A percentile compares a stretch with the other conserved stretches of the same genome.
Evolutionary conservation across 2,113 vertebrate species (phyloP).

Genomic region (Tylochromis polylepis): DNA sequence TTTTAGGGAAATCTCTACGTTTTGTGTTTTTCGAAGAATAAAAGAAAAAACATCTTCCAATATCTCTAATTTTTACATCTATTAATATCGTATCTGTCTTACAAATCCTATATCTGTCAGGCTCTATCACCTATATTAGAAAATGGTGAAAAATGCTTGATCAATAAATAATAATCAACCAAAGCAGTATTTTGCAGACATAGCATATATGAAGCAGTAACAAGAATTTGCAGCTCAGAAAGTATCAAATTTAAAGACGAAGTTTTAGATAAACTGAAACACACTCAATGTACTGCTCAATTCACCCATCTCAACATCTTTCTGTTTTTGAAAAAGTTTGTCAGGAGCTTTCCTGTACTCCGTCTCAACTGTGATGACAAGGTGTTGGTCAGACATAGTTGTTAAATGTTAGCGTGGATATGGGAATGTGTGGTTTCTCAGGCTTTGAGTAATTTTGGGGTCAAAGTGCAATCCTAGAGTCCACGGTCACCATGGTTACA

Average conservation of each 20-base stretch:
- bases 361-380: not conserved
- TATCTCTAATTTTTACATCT: not conserved
- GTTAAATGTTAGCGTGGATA: not conserved
- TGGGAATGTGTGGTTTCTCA: constrained; percentile 49
- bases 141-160: not conserved
- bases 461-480: constrained; percentile 32
- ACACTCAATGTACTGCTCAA: not conserved
- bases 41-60: not conserved
- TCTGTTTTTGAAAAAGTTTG: not conserved
- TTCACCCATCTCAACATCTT: not conserved
- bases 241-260: not conserved
- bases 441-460: constrained; percentile 17
- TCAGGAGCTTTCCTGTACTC: not conserved
- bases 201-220: not conserved
- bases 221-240: not conserved
- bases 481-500: constrained; percentile 29
- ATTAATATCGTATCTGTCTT: not conserved
- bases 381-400: not conserved
- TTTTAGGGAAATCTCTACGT: not conserved
- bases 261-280: not conserved
- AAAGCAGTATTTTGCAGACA: not conserved
- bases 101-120: not conserved
- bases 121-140: not conserved
- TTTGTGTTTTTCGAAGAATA: not conserved
- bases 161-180: not conserved